Percentiles rank a stretch among this genome's conserved stretches.
Conservation (phyloP, 2,797 vertebrate species). For the Limosa lapponica region DNA sequence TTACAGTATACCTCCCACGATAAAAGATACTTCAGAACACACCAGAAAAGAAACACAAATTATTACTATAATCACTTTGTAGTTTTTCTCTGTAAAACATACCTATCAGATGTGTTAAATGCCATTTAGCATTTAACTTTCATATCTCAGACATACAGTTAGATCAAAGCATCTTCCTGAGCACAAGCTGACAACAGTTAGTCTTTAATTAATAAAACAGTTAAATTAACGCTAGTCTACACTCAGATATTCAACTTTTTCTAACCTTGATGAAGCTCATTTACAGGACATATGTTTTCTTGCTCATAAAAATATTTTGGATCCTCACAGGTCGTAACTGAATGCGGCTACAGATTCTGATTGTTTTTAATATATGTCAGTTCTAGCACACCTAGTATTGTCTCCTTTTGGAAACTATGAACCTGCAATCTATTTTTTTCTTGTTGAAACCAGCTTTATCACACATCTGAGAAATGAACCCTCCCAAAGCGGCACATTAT, state of each 20-base stretch:
- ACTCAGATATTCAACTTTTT: background rate
- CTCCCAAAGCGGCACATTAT: background rate
- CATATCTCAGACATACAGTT: background rate
- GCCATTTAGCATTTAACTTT: background rate
- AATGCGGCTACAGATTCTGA: background rate
- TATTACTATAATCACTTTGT: background rate
- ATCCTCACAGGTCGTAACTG: background rate
- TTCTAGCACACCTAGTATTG: background rate
- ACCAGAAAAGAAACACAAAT: background rate
- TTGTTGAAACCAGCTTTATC: background rate
- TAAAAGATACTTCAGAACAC: background rate
- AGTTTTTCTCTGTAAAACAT: background rate
- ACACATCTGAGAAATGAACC: background rate
- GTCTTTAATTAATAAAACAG: slow-evolving; percentile 11
- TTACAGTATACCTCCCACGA: background rate
- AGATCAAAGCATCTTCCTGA: slow-evolving; percentile 26
- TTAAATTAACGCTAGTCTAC: background rate
- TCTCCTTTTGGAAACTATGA: background rate
- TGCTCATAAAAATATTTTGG: background rate
- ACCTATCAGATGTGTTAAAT: background rate
- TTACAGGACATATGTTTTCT: background rate
- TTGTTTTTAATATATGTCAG: background rate
- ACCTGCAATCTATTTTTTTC: background rate
- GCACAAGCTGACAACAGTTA: background rate
- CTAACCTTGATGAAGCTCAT: background rate